Base-by-base conservation (phyloP, 2,888 invertebrate species). In the Drosophila fungiperda region DNA sequence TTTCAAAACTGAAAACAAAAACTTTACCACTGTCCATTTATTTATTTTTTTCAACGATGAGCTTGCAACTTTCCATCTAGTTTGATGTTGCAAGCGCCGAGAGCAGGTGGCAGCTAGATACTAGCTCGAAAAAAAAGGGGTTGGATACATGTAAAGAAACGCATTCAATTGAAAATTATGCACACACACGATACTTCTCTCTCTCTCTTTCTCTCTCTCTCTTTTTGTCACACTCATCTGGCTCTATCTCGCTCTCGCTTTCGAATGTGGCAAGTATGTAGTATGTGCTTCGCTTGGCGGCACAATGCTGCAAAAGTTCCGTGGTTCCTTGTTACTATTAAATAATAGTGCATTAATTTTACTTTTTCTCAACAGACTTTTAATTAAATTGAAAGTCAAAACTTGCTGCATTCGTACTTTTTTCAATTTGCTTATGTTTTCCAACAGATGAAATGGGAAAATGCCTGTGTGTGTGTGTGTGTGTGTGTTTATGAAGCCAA, bases 311-410 rank as follows among this genome's bases (percentile, higher is more conserved):
- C 64, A 69, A 77, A 81, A 82, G 69, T 75, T 76, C 66, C 45
- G 54, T 36, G 48, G 69, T 29, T 29, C 29, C 75, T 69, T 68
- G 75, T 63, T 73, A 68, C 69, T 68, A 70, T 79, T 73, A 68
- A 82, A 80, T 80, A 80, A 79, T 79, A 66, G 76, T 55, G 65
- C 67, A 79, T 80, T 82, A 88, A 83, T 86, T 90, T 85, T 71
- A 76, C 76, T 78, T 72, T 73, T 74, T 73, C 61, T 58, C 72
- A 58, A 64, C 78, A 71, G 84, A 84, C 77, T 85, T 89, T 90
- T 78, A 87, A 80, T 79, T 89, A 79, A 90, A 85, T 79, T 89
- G 78, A 79, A 84, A 87, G 83, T 82, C 77, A 78, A 76, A 76
- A 83, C 75, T 76, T 88, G 75, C 77, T 63, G 38, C 52, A 55